Percentiles rank a stretch among this genome's conserved stretches.
These are phyloP conservation scores for Synergus gifuensis DNA, from an alignment of 2,888 invertebrate species.

Conservation along the genomic window DNA sequence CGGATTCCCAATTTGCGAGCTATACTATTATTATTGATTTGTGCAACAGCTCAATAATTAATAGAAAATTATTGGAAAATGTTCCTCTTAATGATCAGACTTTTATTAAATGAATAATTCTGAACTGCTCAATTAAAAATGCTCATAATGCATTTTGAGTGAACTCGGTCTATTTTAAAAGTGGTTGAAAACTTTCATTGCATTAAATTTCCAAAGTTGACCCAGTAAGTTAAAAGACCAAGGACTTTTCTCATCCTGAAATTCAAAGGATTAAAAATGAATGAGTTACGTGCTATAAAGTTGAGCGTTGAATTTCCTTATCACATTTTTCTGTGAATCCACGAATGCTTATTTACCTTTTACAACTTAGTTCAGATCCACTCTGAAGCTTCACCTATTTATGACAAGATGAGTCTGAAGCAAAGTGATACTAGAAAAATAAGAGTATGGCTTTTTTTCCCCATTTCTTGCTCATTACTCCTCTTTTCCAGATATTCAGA, in stretches of 20 bases:
- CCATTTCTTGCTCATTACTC: conserved; percentile 22
- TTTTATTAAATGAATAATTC: not conserved
- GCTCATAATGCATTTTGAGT: too few relatives aligned
- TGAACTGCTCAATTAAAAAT: too few relatives aligned
- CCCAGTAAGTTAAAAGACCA: conserved; percentile 34
- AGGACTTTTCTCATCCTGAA: conserved; percentile 33
- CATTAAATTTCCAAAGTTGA: conserved; percentile 13
- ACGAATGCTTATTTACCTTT: conserved; percentile 35
- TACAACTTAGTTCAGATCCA: conserved; percentile 21
- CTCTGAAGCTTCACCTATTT: conserved; percentile 29
- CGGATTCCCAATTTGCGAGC: not conserved
- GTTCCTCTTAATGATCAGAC: not conserved
- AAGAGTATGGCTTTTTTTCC: not conserved
- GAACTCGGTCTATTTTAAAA: not conserved
- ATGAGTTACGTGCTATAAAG: conserved; percentile 35
- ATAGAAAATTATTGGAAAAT: not conserved
- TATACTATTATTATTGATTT: not conserved
- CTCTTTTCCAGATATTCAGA: not conserved
- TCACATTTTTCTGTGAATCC: conserved; percentile 15
- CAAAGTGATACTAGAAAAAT: not conserved
- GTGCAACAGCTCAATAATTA: not conserved
- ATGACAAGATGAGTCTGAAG: conserved; percentile 26
- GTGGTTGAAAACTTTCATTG: conserved; percentile 20
- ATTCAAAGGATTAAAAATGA: conserved; percentile 37
- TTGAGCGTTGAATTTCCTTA: conserved; percentile 35